A percentile compares a stretch with the other conserved stretches of the same genome.
Conservation (phyloP, 2,888 invertebrate genomes). For the Eupithecia inturbata region DNA sequence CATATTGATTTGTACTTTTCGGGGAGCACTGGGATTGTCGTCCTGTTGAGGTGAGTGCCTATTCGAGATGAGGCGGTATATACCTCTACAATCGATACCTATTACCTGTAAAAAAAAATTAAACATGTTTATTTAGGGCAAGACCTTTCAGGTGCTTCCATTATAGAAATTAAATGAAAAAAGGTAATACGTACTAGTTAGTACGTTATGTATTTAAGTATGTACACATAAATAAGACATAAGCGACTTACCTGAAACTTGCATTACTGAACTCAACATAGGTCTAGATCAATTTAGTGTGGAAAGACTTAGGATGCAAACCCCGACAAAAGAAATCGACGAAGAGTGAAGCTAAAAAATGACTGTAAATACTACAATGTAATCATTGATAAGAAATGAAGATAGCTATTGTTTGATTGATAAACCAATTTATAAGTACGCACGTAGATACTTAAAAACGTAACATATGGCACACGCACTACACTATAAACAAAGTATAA, state of each 20-base stretch:
- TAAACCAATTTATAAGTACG: neutral
- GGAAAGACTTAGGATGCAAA: neutral
- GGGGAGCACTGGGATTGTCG: conserved; percentile 65
- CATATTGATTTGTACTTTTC: conserved; percentile 78
- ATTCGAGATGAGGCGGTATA: neutral
- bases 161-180: neutral
- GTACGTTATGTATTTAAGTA: no score
- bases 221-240: neutral
- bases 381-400: neutral
- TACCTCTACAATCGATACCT: neutral
- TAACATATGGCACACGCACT: neutral
- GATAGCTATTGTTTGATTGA: neutral
- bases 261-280: neutral
- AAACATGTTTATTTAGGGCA: neutral
- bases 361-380: neutral
- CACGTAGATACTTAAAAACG: neutral
- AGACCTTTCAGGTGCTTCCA: neutral
- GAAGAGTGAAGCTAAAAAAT: neutral
- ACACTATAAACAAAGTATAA: neutral
- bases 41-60: conserved; percentile 64
- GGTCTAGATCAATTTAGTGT: neutral
- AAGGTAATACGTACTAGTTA: no score
- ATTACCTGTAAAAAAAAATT: neutral
- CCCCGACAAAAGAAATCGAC: neutral
- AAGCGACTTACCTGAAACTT: neutral